Base-by-base conservation (phyloP, 2,888 invertebrate species). In the Cryptus viduatorius region DNA sequence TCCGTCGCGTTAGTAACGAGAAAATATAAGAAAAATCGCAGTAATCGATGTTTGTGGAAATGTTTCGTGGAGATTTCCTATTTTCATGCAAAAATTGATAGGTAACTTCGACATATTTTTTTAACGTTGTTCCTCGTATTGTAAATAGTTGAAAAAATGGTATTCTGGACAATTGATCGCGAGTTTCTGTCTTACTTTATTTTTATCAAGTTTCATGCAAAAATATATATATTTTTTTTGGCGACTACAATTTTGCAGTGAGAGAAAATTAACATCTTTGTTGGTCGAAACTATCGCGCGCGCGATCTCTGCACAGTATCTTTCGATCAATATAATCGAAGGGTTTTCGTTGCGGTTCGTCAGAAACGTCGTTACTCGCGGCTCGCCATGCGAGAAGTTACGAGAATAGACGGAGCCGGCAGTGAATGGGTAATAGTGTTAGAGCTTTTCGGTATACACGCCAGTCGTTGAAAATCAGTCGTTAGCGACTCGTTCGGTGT, bases 331-430 rank as follows among this genome's bases (percentile, higher is more conserved):
- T 24, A 16, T 37, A 10, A 84, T 80, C 77, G 80, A 80, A 84
- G 83, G 79, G 68, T 77, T 84, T 77, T 80, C 76, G 44, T 80
- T 84, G 80, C 72, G 83, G 80, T 84, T 72, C 16, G 46, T 72
- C 31, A 46, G 80, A 50, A 61, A 77, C 67, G 73, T 73, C 73
- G 56, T 75, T 31, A 71, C 59, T 64, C 69, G 42, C 2, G 16
- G 16, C 16, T 24, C 16, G 31, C 42, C 19, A 42, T 64, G 12
- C 72, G 48, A 19, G 50, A 31, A 59, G 56, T 31, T 64, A 84
- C 80, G 67, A 79, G 72, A 84, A 84, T 84, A 84, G 83, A 84
- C 29, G 53, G 44, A 48, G 42, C 31, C 53, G 46, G 46, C 61
- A 48, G 48, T 48, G 37, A 37, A 4, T 42, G 48, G 31, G 31